phyloP scores from a whole-genome alignment of 2,113 vertebrate species.

The Chloroceryle aenea region DNA sequence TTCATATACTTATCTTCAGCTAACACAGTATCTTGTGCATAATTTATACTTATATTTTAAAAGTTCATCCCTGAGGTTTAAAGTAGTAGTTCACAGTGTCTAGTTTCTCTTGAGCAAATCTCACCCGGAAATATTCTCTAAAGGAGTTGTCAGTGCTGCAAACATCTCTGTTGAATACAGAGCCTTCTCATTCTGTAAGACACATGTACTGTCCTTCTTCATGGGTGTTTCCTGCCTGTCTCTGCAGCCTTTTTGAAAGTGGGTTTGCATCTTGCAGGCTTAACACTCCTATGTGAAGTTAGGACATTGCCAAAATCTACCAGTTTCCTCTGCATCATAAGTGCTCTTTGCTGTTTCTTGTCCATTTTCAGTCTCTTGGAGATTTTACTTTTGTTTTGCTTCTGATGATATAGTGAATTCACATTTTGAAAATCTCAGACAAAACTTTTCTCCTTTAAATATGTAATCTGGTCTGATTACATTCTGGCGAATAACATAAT shows the following conservation, averaged over 20 bases:
- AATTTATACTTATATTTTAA: background rate
- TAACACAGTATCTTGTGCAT: background rate
- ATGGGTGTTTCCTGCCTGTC: background rate
- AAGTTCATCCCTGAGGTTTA: background rate
- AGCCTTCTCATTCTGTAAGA: background rate
- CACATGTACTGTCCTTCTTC: background rate
- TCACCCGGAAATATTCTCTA: background rate
- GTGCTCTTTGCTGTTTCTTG: accelerated
- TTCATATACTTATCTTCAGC: background rate
- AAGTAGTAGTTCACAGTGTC: background rate
- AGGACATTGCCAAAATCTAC: accelerated
- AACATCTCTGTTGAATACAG: background rate
- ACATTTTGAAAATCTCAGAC: background rate
- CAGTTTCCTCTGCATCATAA: background rate
- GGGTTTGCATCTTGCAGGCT: background rate
- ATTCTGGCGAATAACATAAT: background rate
- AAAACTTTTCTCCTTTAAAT: background rate
- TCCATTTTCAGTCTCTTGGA: background rate
- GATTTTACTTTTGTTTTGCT: background rate
- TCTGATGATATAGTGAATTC: background rate
- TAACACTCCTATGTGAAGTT: background rate
- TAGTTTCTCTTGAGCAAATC: background rate
- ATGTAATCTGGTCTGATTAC: background rate
- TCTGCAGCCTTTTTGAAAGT: background rate
- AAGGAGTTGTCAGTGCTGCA: background rate